phyloP scores from a whole-genome alignment of 2,888 invertebrate species.

The Flexamia atlantica region DNA sequence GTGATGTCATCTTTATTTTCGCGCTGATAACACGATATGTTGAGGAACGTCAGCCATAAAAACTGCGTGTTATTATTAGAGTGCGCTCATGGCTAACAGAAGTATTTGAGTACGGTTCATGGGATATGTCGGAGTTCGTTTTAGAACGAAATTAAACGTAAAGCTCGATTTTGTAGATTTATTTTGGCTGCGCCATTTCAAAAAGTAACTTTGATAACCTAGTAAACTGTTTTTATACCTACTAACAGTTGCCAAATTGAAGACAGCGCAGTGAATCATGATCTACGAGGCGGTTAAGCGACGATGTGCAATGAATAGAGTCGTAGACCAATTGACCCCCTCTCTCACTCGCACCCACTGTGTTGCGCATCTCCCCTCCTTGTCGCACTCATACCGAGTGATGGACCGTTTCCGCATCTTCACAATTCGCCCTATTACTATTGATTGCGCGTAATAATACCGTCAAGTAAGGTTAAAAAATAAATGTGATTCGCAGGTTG shows the following conservation, averaged over 20 bases:
- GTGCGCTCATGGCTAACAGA: too few relatives aligned
- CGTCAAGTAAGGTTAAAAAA: neutral
- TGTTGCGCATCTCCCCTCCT: neutral
- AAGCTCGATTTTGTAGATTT: too few relatives aligned
- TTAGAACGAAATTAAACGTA: too few relatives aligned
- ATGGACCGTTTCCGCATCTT: slow-evolving; percentile 18
- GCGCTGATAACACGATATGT: too few relatives aligned
- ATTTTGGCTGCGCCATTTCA: too few relatives aligned
- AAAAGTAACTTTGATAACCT: too few relatives aligned
- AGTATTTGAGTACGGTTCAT: too few relatives aligned
- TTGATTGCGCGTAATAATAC: neutral
- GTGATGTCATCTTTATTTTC: too few relatives aligned
- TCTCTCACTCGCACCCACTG: slow-evolving; percentile 14
- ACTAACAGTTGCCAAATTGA: neutral
- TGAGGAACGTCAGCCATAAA: too few relatives aligned
- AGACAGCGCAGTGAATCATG: neutral
- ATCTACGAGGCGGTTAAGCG: too few relatives aligned
- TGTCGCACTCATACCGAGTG: slow-evolving; percentile 25
- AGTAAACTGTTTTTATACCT: neutral
- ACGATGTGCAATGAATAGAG: slow-evolving; percentile 5
- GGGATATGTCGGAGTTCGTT: too few relatives aligned
- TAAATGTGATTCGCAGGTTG: neutral
- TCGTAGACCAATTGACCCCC: slow-evolving; percentile 1
- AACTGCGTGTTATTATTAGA: too few relatives aligned
- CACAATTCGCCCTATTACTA: neutral